These are phyloP conservation scores for Aleadryas rufinucha DNA, from an alignment of 2,113 vertebrate species.

Conservation along the genomic window DNA sequence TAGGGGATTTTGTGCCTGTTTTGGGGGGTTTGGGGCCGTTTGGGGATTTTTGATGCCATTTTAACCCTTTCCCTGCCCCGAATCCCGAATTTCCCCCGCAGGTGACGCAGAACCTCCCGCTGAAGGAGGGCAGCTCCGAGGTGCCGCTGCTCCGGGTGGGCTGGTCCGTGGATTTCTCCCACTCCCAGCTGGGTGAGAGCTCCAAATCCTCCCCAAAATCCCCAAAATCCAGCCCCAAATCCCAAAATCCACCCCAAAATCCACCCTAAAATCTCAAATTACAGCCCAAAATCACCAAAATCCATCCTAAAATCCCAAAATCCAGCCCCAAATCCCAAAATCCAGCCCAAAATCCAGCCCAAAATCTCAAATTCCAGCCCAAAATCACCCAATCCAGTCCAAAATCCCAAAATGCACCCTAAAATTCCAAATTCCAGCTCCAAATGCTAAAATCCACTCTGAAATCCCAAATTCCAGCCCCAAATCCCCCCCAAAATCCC, in stretches of 20 bases:
- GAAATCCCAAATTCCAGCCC: too few relatives aligned
- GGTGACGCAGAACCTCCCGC: not conserved
- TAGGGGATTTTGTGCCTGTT: rapidly evolving
- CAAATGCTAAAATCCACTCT: too few relatives aligned
- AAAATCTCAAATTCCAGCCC: too few relatives aligned
- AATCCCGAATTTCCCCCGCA: rapidly evolving
- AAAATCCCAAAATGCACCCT: too few relatives aligned
- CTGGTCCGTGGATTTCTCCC: constrained; percentile 3
- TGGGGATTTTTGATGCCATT: rapidly evolving
- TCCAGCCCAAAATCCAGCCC: too few relatives aligned
- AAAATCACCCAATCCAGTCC: too few relatives aligned
- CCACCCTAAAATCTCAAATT: not conserved
- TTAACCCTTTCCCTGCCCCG: not conserved
- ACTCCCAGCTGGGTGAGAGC: not conserved
- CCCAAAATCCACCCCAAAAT: not conserved
- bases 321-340: not conserved
- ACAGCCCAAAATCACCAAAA: not conserved
- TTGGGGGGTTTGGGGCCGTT: rapidly evolving
- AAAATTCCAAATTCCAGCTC: too few relatives aligned
- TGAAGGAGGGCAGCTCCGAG: not conserved
- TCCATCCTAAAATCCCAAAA: too few relatives aligned
- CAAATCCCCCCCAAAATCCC: too few relatives aligned
- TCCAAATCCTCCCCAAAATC: too few relatives aligned
- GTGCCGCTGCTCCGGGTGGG: not conserved
- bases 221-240: too few relatives aligned